Percentiles rank a stretch among this genome's conserved stretches.
phyloP scores from a whole-genome alignment of 2,888 invertebrate genomes.

The Lepidocyrtinus sp. region DNA sequence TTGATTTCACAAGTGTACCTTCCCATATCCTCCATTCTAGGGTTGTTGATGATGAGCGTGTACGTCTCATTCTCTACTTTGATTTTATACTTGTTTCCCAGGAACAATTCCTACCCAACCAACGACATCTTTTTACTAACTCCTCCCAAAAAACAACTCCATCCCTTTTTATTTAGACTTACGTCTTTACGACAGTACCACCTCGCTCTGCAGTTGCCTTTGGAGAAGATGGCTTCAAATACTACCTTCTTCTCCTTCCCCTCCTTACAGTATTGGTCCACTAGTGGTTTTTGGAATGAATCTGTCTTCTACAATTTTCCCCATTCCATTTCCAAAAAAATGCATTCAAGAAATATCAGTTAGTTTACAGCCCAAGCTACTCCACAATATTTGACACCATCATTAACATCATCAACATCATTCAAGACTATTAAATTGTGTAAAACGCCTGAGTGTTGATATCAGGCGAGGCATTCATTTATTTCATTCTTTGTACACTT shows the following conservation, averaged over 20 bases:
- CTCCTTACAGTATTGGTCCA: constrained; percentile 95
- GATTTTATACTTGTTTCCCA: constrained; percentile 97
- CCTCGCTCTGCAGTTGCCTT: constrained; percentile 94
- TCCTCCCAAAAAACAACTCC: not conserved
- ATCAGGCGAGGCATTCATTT: not conserved
- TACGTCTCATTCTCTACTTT: constrained; percentile 93
- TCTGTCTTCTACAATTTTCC: constrained; percentile 87
- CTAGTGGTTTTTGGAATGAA: constrained; percentile 92
- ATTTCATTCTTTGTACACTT: no score
- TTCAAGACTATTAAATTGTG: not conserved
- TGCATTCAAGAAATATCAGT: not conserved
- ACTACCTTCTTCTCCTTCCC: constrained; percentile 96
- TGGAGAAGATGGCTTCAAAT: constrained; percentile 96
- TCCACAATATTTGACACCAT: not conserved
- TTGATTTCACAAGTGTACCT: constrained; percentile 97
- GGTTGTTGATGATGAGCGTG: constrained; percentile 88
- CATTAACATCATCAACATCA: no score
- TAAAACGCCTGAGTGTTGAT: not conserved
- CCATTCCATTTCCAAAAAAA: not conserved
- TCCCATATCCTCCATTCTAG: constrained; percentile 97
- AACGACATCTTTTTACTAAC: not conserved
- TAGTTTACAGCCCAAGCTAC: not conserved
- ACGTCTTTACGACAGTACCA: constrained; percentile 95
- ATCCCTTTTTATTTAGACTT: constrained; percentile 75
- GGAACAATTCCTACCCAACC: constrained; percentile 90